Evolutionary conservation across 2,888 invertebrate species (phyloP).

Genomic region (Mellilla xanthometata): DNA sequence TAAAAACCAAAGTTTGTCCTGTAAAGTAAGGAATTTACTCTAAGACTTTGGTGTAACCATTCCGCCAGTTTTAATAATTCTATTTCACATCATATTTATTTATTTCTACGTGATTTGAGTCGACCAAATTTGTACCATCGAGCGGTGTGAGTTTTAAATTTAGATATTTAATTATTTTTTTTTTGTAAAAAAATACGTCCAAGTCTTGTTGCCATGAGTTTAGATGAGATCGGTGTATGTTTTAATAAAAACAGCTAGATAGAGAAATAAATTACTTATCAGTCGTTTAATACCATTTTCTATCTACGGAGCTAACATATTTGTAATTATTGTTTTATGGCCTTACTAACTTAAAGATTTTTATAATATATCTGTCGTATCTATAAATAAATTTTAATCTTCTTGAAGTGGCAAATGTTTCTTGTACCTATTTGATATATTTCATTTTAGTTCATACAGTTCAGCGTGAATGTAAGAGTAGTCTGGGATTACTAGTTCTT

Average conservation of each 20-base stretch:
- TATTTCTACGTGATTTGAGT: constrained; percentile 51
- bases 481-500: neutral
- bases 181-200: constrained; percentile 49
- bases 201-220: constrained; percentile 48
- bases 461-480: neutral
- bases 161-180: constrained; percentile 42
- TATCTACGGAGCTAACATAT: constrained; percentile 20
- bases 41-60: constrained; percentile 46
- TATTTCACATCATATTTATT: constrained; percentile 38
- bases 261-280: constrained; percentile 56
- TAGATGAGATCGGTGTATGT: constrained; percentile 42
- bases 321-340: constrained; percentile 59
- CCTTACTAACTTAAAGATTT: constrained; percentile 56
- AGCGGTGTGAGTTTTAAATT: constrained; percentile 43
- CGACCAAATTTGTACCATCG: constrained; percentile 52
- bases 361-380: constrained; percentile 5
- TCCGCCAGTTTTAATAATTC: constrained; percentile 39
- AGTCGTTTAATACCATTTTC: constrained; percentile 4
- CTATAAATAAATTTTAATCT: neutral
- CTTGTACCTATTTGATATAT: constrained; percentile 3
- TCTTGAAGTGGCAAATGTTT: neutral
- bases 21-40: constrained; percentile 47
- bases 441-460: constrained; percentile 22
- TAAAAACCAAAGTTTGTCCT: constrained; percentile 64
- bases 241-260: constrained; percentile 54